Percentiles rank a stretch among this genome's conserved stretches.
Conservation (phyloP, 2,113 vertebrate species). For the Hippolais icterina region DNA sequence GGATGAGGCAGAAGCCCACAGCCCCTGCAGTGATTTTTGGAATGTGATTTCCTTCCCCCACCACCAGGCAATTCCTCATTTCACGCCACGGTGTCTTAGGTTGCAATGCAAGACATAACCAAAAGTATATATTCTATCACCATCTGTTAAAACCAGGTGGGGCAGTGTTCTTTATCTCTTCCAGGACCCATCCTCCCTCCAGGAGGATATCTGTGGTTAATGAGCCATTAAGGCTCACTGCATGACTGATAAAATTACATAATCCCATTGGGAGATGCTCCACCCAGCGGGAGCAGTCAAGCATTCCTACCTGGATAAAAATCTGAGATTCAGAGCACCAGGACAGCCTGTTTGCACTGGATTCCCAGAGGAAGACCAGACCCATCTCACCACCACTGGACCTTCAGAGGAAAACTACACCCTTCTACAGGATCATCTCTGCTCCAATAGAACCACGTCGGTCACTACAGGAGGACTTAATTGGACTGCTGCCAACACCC, state of each 20-base stretch:
- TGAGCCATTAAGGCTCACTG: too few relatives aligned
- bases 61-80: background rate
- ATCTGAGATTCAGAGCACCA: too few relatives aligned
- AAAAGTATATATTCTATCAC: background rate
- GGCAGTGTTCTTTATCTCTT: too few relatives aligned
- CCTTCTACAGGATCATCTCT: background rate
- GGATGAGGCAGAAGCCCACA: rapidly evolving
- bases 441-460: background rate
- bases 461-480: background rate
- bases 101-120: background rate
- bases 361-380: background rate
- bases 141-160: background rate
- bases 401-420: background rate
- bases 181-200: too few relatives aligned
- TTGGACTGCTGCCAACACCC: background rate
- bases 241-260: too few relatives aligned
- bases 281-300: too few relatives aligned
- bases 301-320: too few relatives aligned
- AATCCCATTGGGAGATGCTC: too few relatives aligned
- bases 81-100: background rate
- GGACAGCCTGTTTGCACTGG: background rate
- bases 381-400: background rate
- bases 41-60: background rate
- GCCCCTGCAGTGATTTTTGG: background rate
- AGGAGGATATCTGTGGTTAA: too few relatives aligned